Conservation (phyloP, 2,888 invertebrate genomes). For the Zaprionus bogoriensis region DNA sequence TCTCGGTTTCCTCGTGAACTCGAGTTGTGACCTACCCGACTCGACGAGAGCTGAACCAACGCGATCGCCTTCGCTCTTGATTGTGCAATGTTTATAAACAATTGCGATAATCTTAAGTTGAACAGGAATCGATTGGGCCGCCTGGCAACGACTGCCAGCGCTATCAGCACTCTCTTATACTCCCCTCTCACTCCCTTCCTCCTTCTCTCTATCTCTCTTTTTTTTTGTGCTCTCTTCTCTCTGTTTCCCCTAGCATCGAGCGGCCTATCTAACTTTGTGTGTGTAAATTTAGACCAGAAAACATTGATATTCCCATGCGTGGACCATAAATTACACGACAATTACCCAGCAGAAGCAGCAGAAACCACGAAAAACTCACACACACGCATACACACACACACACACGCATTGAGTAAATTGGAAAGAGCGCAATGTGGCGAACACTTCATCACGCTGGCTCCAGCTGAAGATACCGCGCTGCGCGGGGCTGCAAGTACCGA, state of each 20-base stretch:
- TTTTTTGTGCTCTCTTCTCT: too few species aligned
- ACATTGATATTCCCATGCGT: slow-evolving; percentile 76
- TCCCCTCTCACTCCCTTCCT: neutral
- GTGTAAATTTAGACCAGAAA: slow-evolving; percentile 55
- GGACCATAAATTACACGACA: slow-evolving; percentile 73
- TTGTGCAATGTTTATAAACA: slow-evolving; percentile 52
- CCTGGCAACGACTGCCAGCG: neutral
- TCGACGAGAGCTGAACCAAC: slow-evolving; percentile 1
- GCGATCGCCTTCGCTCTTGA: neutral
- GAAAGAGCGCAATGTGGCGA: slow-evolving; percentile 44
- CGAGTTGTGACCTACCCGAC: slow-evolving; percentile 33
- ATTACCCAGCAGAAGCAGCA: slow-evolving; percentile 60
- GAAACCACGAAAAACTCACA: slow-evolving; percentile 20
- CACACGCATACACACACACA: slow-evolving; percentile 9
- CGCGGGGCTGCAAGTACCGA: slow-evolving; percentile 24
- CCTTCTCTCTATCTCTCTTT: neutral
- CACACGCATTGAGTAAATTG: slow-evolving; percentile 51
- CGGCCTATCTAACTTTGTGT: neutral
- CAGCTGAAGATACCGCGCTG: slow-evolving; percentile 25
- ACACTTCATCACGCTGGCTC: slow-evolving; percentile 63
- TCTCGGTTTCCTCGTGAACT: neutral
- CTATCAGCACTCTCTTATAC: neutral
- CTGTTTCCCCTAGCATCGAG: neutral
- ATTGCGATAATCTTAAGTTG: slow-evolving; percentile 30
- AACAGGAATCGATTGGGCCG: neutral